A percentile compares a stretch with the other conserved stretches of the same genome.
These are phyloP conservation scores for Acrossocheilus fasciatus DNA, from an alignment of 2,797 vertebrate genomes.

Conservation along the genomic window DNA sequence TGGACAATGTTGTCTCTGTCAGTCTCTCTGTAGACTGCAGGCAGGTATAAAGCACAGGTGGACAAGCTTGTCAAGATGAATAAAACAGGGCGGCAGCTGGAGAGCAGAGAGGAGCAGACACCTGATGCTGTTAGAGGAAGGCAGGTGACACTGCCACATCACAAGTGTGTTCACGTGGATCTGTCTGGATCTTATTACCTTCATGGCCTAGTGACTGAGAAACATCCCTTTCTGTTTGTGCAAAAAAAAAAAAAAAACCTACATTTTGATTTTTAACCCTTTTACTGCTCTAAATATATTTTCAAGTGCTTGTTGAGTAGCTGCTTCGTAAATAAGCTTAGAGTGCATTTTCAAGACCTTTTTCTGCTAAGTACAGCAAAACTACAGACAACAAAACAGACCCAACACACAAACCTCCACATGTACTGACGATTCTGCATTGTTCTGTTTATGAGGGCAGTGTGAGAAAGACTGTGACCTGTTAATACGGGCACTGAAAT, in stretches of 20 bases:
- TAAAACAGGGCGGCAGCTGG: slow-evolving; percentile 47
- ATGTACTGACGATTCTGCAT: not conserved
- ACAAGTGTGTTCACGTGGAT: not conserved
- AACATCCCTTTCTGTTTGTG: not conserved
- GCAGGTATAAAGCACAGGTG: slow-evolving; percentile 35
- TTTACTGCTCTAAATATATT: not conserved
- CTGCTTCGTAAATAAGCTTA: slow-evolving; percentile 2
- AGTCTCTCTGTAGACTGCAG: slow-evolving; percentile 24
- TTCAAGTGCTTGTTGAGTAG: not conserved
- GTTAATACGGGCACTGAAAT: not conserved
- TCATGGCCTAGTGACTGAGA: slow-evolving; percentile 1
- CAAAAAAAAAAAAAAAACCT: not conserved
- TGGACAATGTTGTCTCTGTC: slow-evolving; percentile 17
- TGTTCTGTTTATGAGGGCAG: not conserved
- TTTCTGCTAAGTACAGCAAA: not conserved
- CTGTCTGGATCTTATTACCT: slow-evolving; percentile 38
- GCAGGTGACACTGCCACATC: slow-evolving; percentile 29
- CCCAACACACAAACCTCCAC: not conserved
- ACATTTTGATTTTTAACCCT: not conserved
- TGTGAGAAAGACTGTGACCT: not conserved
- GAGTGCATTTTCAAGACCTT: not conserved
- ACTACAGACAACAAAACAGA: not conserved
- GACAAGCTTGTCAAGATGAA: slow-evolving; percentile 48
- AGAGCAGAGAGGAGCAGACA: slow-evolving; percentile 46
- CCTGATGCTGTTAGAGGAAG: slow-evolving; percentile 40